Conservation (phyloP, 2,113 vertebrate genomes). For the Eublepharis macularius region DNA sequence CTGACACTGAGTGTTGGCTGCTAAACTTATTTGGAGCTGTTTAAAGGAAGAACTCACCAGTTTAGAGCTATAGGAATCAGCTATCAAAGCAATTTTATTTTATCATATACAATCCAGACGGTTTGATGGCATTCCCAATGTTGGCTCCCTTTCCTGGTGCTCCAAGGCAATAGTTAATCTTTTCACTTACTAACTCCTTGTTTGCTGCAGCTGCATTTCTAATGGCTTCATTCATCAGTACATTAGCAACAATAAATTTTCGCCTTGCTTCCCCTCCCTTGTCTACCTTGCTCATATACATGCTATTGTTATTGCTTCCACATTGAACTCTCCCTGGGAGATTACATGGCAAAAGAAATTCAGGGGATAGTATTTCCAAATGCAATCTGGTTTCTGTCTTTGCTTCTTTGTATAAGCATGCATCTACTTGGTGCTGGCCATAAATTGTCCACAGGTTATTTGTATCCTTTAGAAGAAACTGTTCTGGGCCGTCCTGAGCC, state of each 20-base stretch:
- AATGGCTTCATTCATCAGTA: constrained; percentile 75
- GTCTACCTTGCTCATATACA: constrained; percentile 39
- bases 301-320: constrained; percentile 46
- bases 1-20: constrained; percentile 6
- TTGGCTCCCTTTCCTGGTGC: constrained; percentile 73
- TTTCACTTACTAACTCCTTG: constrained; percentile 63
- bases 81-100: constrained; percentile 67
- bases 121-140: constrained; percentile 73
- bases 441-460: constrained; percentile 59
- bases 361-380: constrained; percentile 41
- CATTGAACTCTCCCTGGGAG: constrained; percentile 37
- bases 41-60: constrained; percentile 53
- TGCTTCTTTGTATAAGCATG: not conserved
- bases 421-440: constrained; percentile 31
- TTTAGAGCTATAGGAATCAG: constrained; percentile 35
- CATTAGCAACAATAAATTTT: constrained; percentile 72
- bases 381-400: constrained; percentile 50
- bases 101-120: constrained; percentile 60
- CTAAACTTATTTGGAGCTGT: constrained; percentile 44
- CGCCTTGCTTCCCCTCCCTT: constrained; percentile 53
- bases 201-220: constrained; percentile 76
- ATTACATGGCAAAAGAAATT: constrained; percentile 12
- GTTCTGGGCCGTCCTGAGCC: constrained; percentile 47
- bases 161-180: constrained; percentile 72
- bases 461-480: constrained; percentile 56